Base-by-base conservation (phyloP, 37 sponge, comb jelly and placozoan genomes). In the Chondrilla cf. caribensis region DNA sequence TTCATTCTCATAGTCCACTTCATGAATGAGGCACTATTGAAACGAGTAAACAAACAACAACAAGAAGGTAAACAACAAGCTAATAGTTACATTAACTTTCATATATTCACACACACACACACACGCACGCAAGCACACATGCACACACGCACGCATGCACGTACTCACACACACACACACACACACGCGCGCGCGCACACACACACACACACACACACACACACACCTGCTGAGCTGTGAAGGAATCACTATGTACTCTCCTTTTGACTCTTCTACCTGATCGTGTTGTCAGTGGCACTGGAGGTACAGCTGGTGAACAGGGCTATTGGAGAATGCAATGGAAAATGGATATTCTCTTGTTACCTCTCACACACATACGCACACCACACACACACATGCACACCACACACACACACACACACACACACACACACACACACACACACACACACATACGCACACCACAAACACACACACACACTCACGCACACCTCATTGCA, bases 1-100 rank as follows among this genome's bases (percentile, higher is more conserved):
- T 58, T 91, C 92, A 83, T 91, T 87, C 85, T 91, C 92, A 87
- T 78, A 87, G 43, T 91, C 92, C 64, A 87, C 54, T 22, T 87
- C 88, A 26, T 91, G 86, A 15, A 91, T 47, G 1, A 85, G 78
- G 19, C 82, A 84, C 92, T 91, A 36, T 15, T 26, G 29, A 37
- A 40, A 47, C 6, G 9, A 47, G 11, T 11, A 11, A 47, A 47
- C 51, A 47, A 47, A 47, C 51, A 47, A 14, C 51, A 60, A 60
- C 64, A 60, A 60, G 64, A 6, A 22, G 5, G 64, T 26, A 60
- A 60, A 60, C 29, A 19, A 60, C 29, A 60, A 7, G 64, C 64
- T 21, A 60, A n/a, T n/a, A n/a, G n/a, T 22, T 7, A 60, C 9
- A 60, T 22, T 19, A 60, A 15, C 15, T 19, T 28, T 22, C 5